These are phyloP conservation scores for Stenotaenia linearis DNA, from an alignment of 2,888 invertebrate species.

Conservation along the genomic window DNA sequence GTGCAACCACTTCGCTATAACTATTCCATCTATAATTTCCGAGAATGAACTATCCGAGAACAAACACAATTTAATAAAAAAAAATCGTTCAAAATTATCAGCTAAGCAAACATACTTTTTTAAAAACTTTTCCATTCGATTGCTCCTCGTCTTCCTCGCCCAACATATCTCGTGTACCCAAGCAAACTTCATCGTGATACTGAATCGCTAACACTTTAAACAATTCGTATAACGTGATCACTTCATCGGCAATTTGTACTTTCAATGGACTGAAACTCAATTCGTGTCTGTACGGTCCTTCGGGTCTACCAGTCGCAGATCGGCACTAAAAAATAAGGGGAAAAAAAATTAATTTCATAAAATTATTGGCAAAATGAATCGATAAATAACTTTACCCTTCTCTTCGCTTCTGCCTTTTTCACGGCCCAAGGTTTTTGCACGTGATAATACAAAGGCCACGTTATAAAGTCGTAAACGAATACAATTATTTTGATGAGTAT, in stretches of 20 bases:
- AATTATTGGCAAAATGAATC: not conserved
- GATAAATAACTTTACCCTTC: not conserved
- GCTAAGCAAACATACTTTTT: slow-evolving; percentile 62
- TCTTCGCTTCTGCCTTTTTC: slow-evolving; percentile 41
- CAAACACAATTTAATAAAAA: not conserved
- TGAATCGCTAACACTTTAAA: slow-evolving; percentile 69
- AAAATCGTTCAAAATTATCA: too few species aligned
- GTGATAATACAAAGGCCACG: slow-evolving; percentile 82
- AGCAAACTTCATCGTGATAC: slow-evolving; percentile 67
- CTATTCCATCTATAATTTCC: slow-evolving; percentile 89
- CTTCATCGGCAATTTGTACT: slow-evolving; percentile 17
- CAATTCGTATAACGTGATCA: slow-evolving; percentile 55
- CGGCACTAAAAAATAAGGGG: not conserved
- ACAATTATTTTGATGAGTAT: slow-evolving; percentile 43
- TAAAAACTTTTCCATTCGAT: slow-evolving; percentile 88
- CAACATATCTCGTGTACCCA: slow-evolving; percentile 84
- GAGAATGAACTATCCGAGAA: slow-evolving; percentile 33
- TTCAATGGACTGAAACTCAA: slow-evolving; percentile 9
- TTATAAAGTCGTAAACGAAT: slow-evolving; percentile 81
- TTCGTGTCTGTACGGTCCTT: slow-evolving; percentile 34
- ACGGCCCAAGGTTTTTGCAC: slow-evolving; percentile 80
- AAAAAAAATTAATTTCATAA: not conserved
- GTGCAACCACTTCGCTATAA: slow-evolving; percentile 68
- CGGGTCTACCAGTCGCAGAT: slow-evolving; percentile 30
- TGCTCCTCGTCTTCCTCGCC: slow-evolving; percentile 92